A percentile compares a stretch with the other conserved stretches of the same genome.
Conservation (phyloP, 2,113 vertebrate species). For the Ceuthmochares aereus region DNA sequence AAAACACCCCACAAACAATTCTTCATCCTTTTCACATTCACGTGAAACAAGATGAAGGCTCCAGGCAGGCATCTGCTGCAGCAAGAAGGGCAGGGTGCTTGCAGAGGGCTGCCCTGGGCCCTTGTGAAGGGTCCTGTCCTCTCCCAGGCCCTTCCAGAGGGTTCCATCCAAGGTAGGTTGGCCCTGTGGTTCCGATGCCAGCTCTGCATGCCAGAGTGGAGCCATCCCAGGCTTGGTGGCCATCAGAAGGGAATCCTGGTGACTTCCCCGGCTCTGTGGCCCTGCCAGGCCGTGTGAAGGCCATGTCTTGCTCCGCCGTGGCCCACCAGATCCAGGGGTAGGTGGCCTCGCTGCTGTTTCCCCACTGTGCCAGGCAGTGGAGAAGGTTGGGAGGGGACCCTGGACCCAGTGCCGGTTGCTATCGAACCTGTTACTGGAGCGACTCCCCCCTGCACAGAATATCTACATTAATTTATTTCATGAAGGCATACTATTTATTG, state of each 20-base stretch:
- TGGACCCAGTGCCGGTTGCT: slow-evolving; percentile 14
- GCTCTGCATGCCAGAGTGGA: neutral
- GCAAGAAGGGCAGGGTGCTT: neutral
- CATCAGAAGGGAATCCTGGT: neutral
- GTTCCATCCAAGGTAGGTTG: neutral
- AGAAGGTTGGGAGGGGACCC: neutral
- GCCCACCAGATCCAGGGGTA: neutral
- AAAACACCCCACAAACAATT: slow-evolving; percentile 13
- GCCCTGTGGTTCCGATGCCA: neutral
- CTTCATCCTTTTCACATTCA: slow-evolving; percentile 34
- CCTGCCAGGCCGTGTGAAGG: neutral
- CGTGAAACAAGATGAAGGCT: neutral
- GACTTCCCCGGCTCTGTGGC: neutral
- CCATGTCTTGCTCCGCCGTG: neutral
- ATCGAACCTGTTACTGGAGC: slow-evolving; percentile 42
- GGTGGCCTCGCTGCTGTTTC: neutral
- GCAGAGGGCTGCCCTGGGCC: neutral
- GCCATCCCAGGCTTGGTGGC: neutral
- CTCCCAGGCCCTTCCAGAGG: neutral
- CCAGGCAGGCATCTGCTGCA: neutral
- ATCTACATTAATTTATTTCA: slow-evolving; percentile 81
- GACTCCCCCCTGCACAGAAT: slow-evolving; percentile 35
- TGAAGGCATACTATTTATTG: slow-evolving; percentile 79
- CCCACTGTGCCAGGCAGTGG: neutral
- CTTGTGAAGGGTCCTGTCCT: neutral